These are phyloP conservation scores for Smittia aterrima DNA, from an alignment of 2,888 invertebrate species.

Conservation along the genomic window DNA sequence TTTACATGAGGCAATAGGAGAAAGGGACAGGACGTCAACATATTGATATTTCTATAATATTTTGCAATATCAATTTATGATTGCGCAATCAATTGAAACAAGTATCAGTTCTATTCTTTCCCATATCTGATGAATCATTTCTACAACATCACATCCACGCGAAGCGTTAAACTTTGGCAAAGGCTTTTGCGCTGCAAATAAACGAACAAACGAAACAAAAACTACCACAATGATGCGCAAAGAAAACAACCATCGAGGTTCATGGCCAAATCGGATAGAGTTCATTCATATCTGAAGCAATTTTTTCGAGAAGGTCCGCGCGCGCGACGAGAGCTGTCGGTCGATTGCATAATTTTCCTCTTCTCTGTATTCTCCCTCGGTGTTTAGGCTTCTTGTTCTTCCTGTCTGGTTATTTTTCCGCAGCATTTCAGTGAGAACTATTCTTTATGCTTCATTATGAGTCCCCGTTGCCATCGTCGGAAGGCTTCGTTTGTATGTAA, in stretches of 20 bases:
- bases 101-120: too few relatives aligned
- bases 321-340: constrained; percentile 28
- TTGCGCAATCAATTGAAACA: too few relatives aligned
- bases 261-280: constrained; percentile 37
- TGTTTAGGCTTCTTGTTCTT: constrained; percentile 4
- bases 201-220: background rate
- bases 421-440: background rate
- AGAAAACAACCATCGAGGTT: background rate
- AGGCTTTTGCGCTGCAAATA: background rate
- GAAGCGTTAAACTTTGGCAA: too few relatives aligned
- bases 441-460: background rate
- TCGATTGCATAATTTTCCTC: constrained; percentile 39
- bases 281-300: constrained; percentile 33
- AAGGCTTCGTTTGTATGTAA: background rate
- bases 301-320: constrained; percentile 29
- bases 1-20: too few relatives aligned
- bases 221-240: constrained; percentile 23
- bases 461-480: background rate
- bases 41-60: too few relatives aligned
- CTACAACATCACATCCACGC: too few relatives aligned
- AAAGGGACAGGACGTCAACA: too few relatives aligned
- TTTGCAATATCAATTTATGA: too few relatives aligned
- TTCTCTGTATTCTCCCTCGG: background rate
- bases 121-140: too few relatives aligned
- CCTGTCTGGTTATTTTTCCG: constrained; percentile 9